phyloP scores from a whole-genome alignment of 2,888 invertebrate genomes.

The Nematopogon swammerdamellus region DNA sequence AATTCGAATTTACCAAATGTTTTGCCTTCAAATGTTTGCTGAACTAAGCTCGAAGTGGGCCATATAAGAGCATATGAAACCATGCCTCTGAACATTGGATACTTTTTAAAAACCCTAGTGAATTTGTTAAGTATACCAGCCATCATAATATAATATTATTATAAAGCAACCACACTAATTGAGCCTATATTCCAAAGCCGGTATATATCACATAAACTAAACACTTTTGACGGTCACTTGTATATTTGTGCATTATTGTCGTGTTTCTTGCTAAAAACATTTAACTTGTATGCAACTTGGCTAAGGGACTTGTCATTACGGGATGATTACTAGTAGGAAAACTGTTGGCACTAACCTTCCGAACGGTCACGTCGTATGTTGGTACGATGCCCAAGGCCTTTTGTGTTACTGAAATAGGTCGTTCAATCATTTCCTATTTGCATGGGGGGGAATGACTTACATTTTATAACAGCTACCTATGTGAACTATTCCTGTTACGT shows the following conservation, averaged over 20 bases:
- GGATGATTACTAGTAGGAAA: not conserved
- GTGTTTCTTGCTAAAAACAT: not conserved
- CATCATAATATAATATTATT: conserved; percentile 22
- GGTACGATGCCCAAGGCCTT: not conserved
- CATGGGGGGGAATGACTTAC: not conserved
- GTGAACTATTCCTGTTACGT: too few relatives aligned
- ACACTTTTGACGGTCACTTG: not conserved
- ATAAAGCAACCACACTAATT: not conserved
- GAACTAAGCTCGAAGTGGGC: conserved; percentile 70
- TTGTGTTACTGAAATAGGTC: not conserved
- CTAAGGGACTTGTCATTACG: not conserved
- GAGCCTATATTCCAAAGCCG: not conserved
- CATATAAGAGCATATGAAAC: conserved; percentile 68
- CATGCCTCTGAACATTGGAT: conserved; percentile 60
- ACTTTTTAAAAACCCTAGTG: conserved; percentile 28
- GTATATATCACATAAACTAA: not conserved
- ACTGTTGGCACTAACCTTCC: not conserved
- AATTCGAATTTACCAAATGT: conserved; percentile 44
- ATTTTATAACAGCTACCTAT: too few relatives aligned
- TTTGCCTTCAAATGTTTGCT: conserved; percentile 67
- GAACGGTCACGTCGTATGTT: not conserved
- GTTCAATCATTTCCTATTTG: not conserved
- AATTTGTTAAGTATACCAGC: conserved; percentile 27
- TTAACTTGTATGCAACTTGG: not conserved
- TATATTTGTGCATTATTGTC: not conserved